Evolutionary conservation across 2,113 vertebrate species (phyloP).

Genomic region (Pygoscelis adeliae): DNA sequence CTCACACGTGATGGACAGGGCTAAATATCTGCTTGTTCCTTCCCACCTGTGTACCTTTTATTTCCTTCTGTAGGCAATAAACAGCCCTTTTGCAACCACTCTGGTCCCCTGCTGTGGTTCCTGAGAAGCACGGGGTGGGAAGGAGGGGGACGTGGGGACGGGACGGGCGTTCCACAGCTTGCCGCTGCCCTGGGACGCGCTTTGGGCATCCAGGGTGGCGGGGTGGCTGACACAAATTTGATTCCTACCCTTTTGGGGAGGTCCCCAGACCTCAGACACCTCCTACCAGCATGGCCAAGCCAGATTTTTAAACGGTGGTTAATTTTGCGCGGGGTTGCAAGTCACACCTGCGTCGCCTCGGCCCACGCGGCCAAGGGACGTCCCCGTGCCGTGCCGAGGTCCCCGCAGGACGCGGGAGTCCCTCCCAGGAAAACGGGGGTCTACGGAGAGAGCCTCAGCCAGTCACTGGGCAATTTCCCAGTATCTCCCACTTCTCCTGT

Average conservation of each 20-base stretch:
- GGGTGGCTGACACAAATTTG: too few species aligned
- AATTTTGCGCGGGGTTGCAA: not conserved
- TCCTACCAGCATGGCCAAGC: not conserved
- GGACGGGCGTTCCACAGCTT: not conserved
- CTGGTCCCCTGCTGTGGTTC: not conserved
- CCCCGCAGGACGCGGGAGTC: accelerated
- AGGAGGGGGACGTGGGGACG: not conserved
- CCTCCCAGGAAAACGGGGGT: not conserved
- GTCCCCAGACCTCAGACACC: not conserved
- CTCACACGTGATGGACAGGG: conserved; percentile 45
- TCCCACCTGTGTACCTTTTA: conserved; percentile 37
- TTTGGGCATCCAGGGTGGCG: not conserved
- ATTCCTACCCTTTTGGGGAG: not conserved
- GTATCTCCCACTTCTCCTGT: not conserved
- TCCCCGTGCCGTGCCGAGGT: not conserved
- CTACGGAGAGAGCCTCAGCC: not conserved
- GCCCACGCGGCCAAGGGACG: accelerated
- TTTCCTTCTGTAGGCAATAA: conserved; percentile 67
- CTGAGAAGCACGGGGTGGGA: not conserved
- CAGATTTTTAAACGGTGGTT: not conserved
- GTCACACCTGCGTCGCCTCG: not conserved
- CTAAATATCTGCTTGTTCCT: conserved; percentile 62
- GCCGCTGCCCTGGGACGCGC: not conserved
- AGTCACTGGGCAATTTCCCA: not conserved
- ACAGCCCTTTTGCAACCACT: conserved; percentile 62